Evolutionary conservation across 2,113 vertebrate species (phyloP).

Genomic region (Nymphicus hollandicus): DNA sequence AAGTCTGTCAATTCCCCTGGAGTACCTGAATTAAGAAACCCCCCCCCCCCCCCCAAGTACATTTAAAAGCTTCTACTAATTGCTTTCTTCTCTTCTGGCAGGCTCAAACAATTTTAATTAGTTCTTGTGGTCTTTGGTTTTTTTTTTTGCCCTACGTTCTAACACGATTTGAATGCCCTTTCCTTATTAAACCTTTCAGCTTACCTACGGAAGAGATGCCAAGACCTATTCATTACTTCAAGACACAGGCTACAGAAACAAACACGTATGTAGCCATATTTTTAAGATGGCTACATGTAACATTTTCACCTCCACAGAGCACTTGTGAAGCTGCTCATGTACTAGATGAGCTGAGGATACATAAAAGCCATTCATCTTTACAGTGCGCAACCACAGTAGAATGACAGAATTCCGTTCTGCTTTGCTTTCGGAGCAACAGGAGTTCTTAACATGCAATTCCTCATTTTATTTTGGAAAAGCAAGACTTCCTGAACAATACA

Average conservation of each 20-base stretch:
- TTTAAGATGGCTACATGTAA: not conserved
- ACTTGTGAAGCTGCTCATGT: not conserved
- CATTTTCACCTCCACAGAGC: not conserved
- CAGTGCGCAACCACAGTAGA: fast-evolving
- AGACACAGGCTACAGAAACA: not conserved
- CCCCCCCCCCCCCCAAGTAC: not conserved
- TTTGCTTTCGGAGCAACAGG: not conserved
- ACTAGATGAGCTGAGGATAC: fast-evolving
- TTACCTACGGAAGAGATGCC: not conserved
- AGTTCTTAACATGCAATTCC: not conserved
- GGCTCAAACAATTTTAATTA: not conserved
- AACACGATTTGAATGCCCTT: not conserved
- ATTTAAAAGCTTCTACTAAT: not conserved
- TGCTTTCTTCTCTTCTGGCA: not conserved
- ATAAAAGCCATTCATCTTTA: not conserved
- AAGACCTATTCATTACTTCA: not conserved
- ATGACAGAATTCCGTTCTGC: not conserved
- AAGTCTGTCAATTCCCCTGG: not conserved
- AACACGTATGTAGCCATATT: not conserved
- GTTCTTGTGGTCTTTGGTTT: not conserved
- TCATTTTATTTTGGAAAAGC: not conserved
- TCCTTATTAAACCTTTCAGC: not conserved
- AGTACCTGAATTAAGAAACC: not conserved
- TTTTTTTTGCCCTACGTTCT: not conserved
- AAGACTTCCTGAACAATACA: not conserved